These are phyloP conservation scores for Bos javanicus DNA, from an alignment of 2,113 vertebrate species.

Conservation along the genomic window DNA sequence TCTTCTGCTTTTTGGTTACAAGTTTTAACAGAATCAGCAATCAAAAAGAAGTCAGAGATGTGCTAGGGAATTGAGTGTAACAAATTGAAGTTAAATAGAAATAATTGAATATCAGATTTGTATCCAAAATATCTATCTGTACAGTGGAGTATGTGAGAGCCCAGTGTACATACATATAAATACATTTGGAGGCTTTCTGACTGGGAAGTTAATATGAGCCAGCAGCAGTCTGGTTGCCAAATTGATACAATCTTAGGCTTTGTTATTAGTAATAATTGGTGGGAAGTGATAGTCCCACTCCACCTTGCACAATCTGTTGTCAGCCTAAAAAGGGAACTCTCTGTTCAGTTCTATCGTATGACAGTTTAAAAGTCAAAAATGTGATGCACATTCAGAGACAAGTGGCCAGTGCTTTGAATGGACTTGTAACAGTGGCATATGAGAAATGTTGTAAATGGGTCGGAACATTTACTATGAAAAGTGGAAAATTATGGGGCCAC, in stretches of 20 bases:
- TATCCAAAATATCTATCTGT: not conserved
- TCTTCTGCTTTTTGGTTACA: not conserved
- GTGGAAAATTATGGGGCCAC: not conserved
- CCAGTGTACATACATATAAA: not conserved
- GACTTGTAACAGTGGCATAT: not conserved
- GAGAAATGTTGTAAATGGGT: not conserved
- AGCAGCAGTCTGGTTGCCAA: not conserved
- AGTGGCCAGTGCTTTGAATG: not conserved
- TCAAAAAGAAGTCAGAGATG: not conserved
- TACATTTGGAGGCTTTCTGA: not conserved
- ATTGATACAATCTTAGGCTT: not conserved
- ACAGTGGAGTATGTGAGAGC: not conserved
- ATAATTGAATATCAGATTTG: not conserved
- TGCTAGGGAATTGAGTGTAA: not conserved
- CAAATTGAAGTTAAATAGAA: not conserved
- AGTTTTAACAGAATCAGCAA: not conserved
- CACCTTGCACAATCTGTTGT: not conserved
- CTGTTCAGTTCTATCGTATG: not conserved
- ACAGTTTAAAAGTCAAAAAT: not conserved
- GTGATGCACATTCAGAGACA: not conserved
- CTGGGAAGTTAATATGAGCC: not conserved
- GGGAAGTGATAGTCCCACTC: not conserved
- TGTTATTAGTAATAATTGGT: conserved; percentile 7
- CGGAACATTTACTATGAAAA: not conserved
- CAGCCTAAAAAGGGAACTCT: not conserved